phyloP scores from a whole-genome alignment of 2,797 vertebrate genomes.

The Decapterus maruadsi region DNA sequence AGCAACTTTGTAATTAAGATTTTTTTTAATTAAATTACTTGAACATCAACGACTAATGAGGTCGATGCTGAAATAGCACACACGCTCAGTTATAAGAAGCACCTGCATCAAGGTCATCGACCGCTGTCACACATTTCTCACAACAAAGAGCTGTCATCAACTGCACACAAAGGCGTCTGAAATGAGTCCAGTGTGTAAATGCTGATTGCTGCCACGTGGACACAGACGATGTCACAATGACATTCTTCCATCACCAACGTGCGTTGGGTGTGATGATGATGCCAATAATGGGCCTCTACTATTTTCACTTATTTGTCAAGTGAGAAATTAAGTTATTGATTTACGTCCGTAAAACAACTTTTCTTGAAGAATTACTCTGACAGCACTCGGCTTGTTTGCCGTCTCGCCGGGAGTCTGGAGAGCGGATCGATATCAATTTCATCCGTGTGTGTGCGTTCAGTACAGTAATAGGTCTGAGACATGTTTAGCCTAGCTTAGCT shows the following conservation, averaged over 20 bases:
- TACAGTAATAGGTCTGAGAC: constrained; percentile 40
- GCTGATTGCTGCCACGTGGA: neutral
- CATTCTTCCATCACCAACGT: neutral
- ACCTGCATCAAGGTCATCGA: neutral
- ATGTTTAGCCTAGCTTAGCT: constrained; percentile 38
- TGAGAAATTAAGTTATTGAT: constrained; percentile 35
- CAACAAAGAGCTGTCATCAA: neutral
- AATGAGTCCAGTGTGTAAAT: neutral
- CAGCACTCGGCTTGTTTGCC: constrained; percentile 35
- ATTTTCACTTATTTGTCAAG: constrained; percentile 21
- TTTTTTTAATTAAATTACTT: too few relatives aligned
- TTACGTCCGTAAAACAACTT: constrained; percentile 7
- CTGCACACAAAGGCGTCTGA: neutral
- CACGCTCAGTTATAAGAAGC: too few relatives aligned
- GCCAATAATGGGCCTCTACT: neutral
- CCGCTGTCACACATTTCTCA: neutral
- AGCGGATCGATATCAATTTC: constrained; percentile 56
- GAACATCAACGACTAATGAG: too few relatives aligned
- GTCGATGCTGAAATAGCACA: too few relatives aligned
- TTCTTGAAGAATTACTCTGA: constrained; percentile 20
- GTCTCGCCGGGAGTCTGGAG: constrained; percentile 14
- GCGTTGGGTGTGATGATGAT: neutral
- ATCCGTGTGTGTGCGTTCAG: constrained; percentile 12
- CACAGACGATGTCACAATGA: neutral
- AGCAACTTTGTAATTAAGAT: neutral